phyloP scores from a whole-genome alignment of 2,113 vertebrate genomes.

The Ranitomeya imitator region DNA sequence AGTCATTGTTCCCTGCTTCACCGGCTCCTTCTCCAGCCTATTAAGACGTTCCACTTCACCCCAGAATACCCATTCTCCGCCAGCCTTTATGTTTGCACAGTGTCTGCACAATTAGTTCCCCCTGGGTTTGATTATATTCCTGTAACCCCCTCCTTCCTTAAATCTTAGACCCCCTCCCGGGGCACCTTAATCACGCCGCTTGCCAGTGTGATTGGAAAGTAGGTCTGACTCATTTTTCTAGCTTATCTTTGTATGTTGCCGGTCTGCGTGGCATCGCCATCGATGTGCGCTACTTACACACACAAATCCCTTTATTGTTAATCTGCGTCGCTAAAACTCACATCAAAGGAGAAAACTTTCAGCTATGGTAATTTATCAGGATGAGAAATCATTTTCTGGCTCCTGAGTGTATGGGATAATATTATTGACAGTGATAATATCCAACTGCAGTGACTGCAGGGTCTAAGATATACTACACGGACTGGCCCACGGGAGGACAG shows the following conservation, averaged over 20 bases:
- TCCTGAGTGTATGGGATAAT: neutral
- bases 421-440: too few relatives aligned
- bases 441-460: too few relatives aligned
- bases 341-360: neutral
- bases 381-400: neutral
- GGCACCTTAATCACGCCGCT: neutral
- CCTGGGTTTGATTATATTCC: constrained; percentile 31
- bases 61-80: neutral
- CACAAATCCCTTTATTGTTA: neutral
- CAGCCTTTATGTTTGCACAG: neutral
- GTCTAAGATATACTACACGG: too few relatives aligned
- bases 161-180: neutral
- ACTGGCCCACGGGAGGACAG: too few relatives aligned
- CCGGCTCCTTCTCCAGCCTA: constrained; percentile 61
- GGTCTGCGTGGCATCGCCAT: neutral
- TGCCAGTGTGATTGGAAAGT: neutral
- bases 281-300: neutral
- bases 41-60: constrained; percentile 64
- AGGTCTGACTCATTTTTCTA: neutral
- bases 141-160: neutral
- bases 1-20: constrained; percentile 63
- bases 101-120: constrained; percentile 43
- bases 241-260: constrained; percentile 14
- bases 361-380: neutral
- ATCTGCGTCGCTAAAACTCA: neutral